Conservation (phyloP, 2,888 invertebrate genomes). For the Hydrotaea cyrtoneurina region DNA sequence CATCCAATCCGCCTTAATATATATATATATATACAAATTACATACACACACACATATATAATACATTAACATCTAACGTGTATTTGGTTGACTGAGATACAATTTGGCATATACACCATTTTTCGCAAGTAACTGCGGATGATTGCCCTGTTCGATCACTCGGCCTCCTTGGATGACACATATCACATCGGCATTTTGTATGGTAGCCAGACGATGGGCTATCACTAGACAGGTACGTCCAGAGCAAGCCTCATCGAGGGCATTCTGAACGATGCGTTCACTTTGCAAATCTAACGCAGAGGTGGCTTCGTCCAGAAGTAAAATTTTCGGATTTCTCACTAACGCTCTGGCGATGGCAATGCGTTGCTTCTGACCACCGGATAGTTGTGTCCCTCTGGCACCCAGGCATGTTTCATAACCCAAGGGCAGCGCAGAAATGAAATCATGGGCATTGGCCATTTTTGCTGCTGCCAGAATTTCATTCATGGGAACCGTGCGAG, state of each 20-base stretch:
- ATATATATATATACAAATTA: too few species aligned
- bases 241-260: slow-evolving; percentile 89
- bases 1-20: too few species aligned
- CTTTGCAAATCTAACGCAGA: slow-evolving; percentile 90
- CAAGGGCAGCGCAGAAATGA: slow-evolving; percentile 88
- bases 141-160: slow-evolving; percentile 90
- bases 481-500: slow-evolving; percentile 84
- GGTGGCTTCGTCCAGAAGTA: slow-evolving; percentile 89
- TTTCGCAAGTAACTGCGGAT: slow-evolving; percentile 86
- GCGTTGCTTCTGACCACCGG: slow-evolving; percentile 93
- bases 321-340: slow-evolving; percentile 87
- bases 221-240: slow-evolving; percentile 93
- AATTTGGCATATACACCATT: slow-evolving; percentile 86
- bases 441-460: slow-evolving; percentile 89
- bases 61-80: slow-evolving; percentile 49
- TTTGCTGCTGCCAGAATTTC: slow-evolving; percentile 89
- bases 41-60: too few species aligned
- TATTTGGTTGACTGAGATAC: slow-evolving; percentile 83
- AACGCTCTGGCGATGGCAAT: slow-evolving; percentile 91
- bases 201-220: slow-evolving; percentile 92
- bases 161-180: slow-evolving; percentile 90
- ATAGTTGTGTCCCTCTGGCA: slow-evolving; percentile 88
- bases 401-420: slow-evolving; percentile 89
- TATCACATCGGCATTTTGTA: slow-evolving; percentile 92
- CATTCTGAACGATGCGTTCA: slow-evolving; percentile 90